phyloP scores from a whole-genome alignment of 2,113 vertebrate species.

The Leuciscus idus region DNA sequence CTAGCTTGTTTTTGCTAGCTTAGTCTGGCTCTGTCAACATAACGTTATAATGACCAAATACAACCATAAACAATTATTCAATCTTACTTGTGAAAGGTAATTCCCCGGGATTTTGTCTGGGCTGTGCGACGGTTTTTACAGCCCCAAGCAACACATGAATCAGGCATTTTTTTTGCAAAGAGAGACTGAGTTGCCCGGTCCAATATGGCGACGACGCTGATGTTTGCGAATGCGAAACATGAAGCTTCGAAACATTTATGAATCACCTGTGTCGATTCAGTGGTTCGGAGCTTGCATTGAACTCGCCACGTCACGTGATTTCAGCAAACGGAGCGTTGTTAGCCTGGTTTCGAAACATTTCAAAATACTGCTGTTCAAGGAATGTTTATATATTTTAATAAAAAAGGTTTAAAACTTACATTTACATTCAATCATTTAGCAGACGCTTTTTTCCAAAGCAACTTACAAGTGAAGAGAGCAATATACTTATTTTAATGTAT shows the following conservation, averaged over 20 bases:
- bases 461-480: too few relatives aligned
- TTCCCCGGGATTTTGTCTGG: constrained; percentile 14
- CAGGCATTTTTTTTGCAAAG: constrained; percentile 33
- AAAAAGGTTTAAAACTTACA: too few relatives aligned
- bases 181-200: not conserved
- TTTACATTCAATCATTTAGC: too few relatives aligned
- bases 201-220: constrained; percentile 3
- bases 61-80: not conserved
- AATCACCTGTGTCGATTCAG: not conserved
- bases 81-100: constrained; percentile 56
- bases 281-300: not conserved
- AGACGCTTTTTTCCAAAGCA: too few relatives aligned
- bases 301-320: too few relatives aligned
- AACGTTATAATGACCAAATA: not conserved
- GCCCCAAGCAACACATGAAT: constrained; percentile 39
- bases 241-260: not conserved
- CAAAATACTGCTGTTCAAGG: too few relatives aligned
- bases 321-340: not conserved
- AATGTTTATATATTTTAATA: too few relatives aligned
- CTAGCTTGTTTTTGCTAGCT: not conserved
- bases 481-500: too few relatives aligned
- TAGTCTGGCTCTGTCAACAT: not conserved
- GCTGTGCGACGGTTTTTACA: constrained; percentile 31
- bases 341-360: not conserved
- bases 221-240: not conserved